Evolutionary conservation across 2,113 vertebrate genomes (phyloP), one percentile per base, ranked within the genome.

Genomic region (Osmerus mordax): DNA sequence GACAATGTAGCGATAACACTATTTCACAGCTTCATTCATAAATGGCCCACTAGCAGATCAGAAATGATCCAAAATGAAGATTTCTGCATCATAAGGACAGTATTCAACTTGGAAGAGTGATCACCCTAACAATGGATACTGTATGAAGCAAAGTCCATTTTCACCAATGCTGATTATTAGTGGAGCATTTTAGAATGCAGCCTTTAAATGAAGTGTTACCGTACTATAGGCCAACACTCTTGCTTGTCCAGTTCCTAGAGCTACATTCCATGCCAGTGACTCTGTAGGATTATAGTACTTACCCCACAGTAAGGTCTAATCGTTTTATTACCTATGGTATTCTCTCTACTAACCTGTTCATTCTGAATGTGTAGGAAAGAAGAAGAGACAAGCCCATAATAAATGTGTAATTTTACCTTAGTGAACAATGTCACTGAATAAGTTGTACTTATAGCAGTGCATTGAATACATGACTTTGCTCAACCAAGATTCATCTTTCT

Each of bases 121-220:
- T 13, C 58, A 53, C 21, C 25, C 52, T 19, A 36, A 55, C 23
- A 4, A 21, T 29, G 52, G 61, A 21, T n/a, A 47, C 19, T 69
- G 72, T 56, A 75, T 77, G 70, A 73, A 3, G 72, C 79, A 69
- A 78, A 69, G 73, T 52, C 81, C 79, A 77, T 90, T 89, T 85
- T 67, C 80, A 84, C 81, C 85, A 88, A 90, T 81, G 70, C 69
- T 77, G 77, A 80, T 25, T 62, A 81, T 85, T 72, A 71, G 65
- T 52, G 70, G 83, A 84, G 74, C 88, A 52, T 76, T 66, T 73
- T 82, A 84, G 88, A 92, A 93, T 86, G 90, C 74, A 87, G 90
- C 85, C 67, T 89, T 87, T 86, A 92, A 93, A 93, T 93, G 60
- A 91, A 93, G 91, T 93, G 92, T 93, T 93, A 93, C 89, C 89